phyloP scores from a whole-genome alignment of 2,888 invertebrate genomes.

The Drosophila planitibia region DNA sequence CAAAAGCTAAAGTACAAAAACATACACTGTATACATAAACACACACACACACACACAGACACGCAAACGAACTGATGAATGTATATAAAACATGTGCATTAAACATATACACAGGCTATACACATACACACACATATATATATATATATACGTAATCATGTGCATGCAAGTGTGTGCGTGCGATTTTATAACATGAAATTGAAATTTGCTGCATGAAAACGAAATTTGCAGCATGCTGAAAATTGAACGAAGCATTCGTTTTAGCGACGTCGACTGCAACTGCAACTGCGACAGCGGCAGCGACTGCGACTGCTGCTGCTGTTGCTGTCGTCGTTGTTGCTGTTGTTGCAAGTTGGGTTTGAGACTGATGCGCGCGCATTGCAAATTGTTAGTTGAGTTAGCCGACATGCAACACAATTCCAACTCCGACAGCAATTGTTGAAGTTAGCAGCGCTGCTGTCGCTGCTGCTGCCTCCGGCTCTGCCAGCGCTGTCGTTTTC shows the following conservation, averaged over 20 bases:
- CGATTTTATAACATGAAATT: conserved; percentile 77
- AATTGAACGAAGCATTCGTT: conserved; percentile 55
- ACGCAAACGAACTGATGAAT: conserved; percentile 4
- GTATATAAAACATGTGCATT: conserved; percentile 40
- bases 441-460: conserved; percentile 23
- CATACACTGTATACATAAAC: not conserved
- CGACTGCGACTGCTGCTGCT: not conserved
- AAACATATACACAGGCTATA: conserved; percentile 23
- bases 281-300: not conserved
- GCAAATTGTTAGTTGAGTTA: conserved; percentile 33
- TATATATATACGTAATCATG: conserved; percentile 14
- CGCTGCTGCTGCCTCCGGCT: conserved; percentile 19
- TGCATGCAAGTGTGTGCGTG: conserved; percentile 36
- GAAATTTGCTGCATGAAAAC: conserved; percentile 81
- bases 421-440: conserved; percentile 46
- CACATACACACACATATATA: conserved; percentile 1
- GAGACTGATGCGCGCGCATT: conserved; percentile 71
- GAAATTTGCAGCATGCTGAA: conserved; percentile 76
- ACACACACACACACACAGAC: conserved; percentile 12
- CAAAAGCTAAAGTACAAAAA: conserved; percentile 57
- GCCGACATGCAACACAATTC: conserved; percentile 55
- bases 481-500: conserved; percentile 61
- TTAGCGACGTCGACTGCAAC: conserved; percentile 12
- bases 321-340: not conserved
- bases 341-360: conserved; percentile 42